Evolutionary conservation across 2,888 invertebrate species (phyloP).

Genomic region (Epistrophella euchroma): DNA sequence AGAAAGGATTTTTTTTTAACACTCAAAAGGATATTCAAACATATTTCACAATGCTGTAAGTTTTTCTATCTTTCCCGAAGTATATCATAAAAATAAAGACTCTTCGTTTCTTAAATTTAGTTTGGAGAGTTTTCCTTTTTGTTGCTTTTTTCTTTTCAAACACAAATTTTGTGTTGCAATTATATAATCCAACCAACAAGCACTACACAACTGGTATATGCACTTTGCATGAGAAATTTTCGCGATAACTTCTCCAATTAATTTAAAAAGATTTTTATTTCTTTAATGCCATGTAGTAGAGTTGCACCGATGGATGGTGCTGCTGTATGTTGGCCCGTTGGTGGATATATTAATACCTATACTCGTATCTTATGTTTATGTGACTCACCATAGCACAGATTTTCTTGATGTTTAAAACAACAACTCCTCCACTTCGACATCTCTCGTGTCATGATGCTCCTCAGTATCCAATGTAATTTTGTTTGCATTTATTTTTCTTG

Average conservation of each 20-base stretch:
- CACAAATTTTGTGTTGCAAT: constrained; percentile 64
- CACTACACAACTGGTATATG: constrained; percentile 50
- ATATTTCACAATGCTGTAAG: constrained; percentile 69
- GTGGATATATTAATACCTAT: background rate
- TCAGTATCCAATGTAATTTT: background rate
- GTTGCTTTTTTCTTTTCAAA: constrained; percentile 26
- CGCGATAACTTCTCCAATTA: constrained; percentile 74
- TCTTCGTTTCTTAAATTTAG: background rate
- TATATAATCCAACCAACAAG: constrained; percentile 63
- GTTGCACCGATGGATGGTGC: constrained; percentile 16
- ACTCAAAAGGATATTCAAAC: constrained; percentile 55
- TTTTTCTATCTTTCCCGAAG: constrained; percentile 17
- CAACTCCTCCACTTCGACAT: constrained; percentile 64
- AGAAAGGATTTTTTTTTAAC: constrained; percentile 49
- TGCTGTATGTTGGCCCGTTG: constrained; percentile 34
- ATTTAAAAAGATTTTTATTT: constrained; percentile 68
- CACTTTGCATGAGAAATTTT: constrained; percentile 74
- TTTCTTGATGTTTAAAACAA: constrained; percentile 46
- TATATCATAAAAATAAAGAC: background rate
- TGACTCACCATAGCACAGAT: constrained; percentile 47
- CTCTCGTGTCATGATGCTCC: constrained; percentile 45
- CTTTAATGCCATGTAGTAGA: constrained; percentile 55
- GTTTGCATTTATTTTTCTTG: background rate
- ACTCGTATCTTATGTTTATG: constrained; percentile 36
- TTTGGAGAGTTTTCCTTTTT: constrained; percentile 32